A percentile compares a stretch with the other conserved stretches of the same genome.
phyloP scores from a whole-genome alignment of 2,797 vertebrate genomes.

The Miichthys miiuy region DNA sequence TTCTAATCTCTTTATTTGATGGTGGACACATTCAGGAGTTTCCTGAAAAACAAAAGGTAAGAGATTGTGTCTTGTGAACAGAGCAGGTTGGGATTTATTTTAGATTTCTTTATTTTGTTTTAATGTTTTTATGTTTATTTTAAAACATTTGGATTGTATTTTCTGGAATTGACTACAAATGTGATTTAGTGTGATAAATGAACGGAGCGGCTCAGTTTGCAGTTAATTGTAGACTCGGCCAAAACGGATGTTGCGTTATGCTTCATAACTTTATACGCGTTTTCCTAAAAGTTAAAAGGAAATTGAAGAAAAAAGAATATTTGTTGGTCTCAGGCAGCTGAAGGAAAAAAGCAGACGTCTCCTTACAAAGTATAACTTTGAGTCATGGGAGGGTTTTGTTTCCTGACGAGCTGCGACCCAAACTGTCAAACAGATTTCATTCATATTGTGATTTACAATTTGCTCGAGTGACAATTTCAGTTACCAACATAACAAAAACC shows the following conservation, averaged over 20 bases:
- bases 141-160: too few relatives aligned
- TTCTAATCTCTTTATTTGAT: background rate
- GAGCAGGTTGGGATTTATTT: background rate
- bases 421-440: background rate
- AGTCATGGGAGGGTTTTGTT: background rate
- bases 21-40: constrained; percentile 1
- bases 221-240: background rate
- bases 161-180: too few relatives aligned
- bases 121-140: background rate
- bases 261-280: background rate
- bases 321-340: background rate
- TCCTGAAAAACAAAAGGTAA: constrained; percentile 48
- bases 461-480: background rate
- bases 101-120: background rate
- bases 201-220: background rate
- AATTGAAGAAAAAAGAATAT: background rate
- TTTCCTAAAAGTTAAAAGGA: background rate
- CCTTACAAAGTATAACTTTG: background rate
- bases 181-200: background rate
- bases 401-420: background rate
- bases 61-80: background rate
- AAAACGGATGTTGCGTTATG: background rate
- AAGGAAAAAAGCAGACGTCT: background rate
- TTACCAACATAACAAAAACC: background rate
- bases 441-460: background rate